Conservation (phyloP, 1,140 invertebrate species). For the Drosophila asahinai region DNA sequence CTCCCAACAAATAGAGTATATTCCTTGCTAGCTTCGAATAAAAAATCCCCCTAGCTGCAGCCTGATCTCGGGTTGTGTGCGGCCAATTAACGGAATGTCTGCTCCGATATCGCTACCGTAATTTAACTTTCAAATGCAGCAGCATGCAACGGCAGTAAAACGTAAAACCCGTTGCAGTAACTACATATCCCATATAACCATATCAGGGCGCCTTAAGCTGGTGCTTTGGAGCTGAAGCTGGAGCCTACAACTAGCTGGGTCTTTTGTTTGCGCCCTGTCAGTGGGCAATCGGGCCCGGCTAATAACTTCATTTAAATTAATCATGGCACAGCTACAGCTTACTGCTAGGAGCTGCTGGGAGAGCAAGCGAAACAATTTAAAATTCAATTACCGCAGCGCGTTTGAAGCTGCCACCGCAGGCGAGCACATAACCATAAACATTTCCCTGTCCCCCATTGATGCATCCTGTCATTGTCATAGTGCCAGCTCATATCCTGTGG, state of each 20-base stretch:
- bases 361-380: constrained; percentile 63
- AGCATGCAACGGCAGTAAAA: constrained; percentile 31
- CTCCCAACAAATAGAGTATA: constrained; percentile 24
- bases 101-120: constrained; percentile 53
- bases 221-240: constrained; percentile 1
- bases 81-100: constrained; percentile 75
- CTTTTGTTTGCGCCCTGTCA: constrained; percentile 74
- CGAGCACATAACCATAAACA: constrained; percentile 51
- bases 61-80: constrained; percentile 64
- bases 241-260: constrained; percentile 32
- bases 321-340: constrained; percentile 45
- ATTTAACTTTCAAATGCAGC: constrained; percentile 77
- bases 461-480: constrained; percentile 61
- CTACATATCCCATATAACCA: constrained; percentile 37
- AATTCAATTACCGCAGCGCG: constrained; percentile 72
- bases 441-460: constrained; percentile 40
- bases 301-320: constrained; percentile 83
- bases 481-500: constrained; percentile 75
- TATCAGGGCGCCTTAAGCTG: constrained; percentile 44
- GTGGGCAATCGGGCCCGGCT: constrained; percentile 46
- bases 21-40: not conserved
- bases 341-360: constrained; percentile 6
- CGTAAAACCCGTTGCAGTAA: constrained; percentile 48
- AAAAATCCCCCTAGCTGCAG: constrained; percentile 27
- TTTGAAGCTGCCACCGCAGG: constrained; percentile 70